A percentile compares a stretch with the other conserved stretches of the same genome.
Evolutionary conservation across 2,797 vertebrate genomes (phyloP).

Genomic region (Myotis planiceps): DNA sequence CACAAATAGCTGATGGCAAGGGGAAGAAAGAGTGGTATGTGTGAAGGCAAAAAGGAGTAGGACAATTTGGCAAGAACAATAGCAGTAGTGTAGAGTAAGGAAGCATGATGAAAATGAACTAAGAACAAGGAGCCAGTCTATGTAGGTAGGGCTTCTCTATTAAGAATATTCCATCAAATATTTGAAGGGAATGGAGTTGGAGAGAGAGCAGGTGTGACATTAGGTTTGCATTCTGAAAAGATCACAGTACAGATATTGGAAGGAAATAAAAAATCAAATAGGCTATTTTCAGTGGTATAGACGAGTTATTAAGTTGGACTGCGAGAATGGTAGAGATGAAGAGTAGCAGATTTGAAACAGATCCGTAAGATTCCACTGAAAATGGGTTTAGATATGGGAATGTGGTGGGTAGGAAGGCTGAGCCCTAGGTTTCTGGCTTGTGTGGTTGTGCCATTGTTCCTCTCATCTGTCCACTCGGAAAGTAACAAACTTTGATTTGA

Average conservation of each 20-base stretch:
- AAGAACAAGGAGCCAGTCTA: background rate
- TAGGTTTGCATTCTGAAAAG: background rate
- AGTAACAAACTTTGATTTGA: background rate
- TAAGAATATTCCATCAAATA: background rate
- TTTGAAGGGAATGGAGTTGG: background rate
- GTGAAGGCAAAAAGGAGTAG: background rate
- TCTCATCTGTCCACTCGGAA: background rate
- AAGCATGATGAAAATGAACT: background rate
- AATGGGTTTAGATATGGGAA: background rate
- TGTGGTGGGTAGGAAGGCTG: background rate
- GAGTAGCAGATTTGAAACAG: background rate
- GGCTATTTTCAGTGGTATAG: background rate
- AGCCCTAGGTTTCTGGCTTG: background rate
- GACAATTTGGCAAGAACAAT: background rate
- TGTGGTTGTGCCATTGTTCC: background rate
- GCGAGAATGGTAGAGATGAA: background rate
- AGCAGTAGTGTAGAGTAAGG: background rate
- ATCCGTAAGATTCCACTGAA: background rate
- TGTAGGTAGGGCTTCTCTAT: background rate
- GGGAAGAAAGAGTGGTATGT: background rate
- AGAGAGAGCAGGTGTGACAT: background rate
- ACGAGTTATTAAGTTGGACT: background rate
- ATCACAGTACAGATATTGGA: background rate
- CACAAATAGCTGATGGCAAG: background rate
- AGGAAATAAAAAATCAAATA: background rate